Base-by-base conservation (phyloP, 2,888 invertebrate species). In the Branchipolynoe longqiensis region DNA sequence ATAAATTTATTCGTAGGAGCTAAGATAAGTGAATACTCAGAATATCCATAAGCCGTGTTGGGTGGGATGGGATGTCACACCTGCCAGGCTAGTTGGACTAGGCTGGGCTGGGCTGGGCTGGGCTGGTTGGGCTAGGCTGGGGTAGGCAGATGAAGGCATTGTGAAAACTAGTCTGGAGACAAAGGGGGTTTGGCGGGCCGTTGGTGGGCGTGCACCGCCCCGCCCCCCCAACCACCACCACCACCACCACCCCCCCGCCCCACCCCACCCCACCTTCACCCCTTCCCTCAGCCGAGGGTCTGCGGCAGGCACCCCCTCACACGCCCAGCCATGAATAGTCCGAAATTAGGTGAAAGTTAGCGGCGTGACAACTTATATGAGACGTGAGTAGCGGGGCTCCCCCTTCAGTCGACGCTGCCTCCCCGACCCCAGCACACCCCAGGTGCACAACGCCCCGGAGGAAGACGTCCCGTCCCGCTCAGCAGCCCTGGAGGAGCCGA, bases 81-180 rank as follows among this genome's bases (percentile, higher is more conserved):
- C 22, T 56, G 56, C 22, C n/a, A 25, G 22, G n/a, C 25, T 56
- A 8, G 25, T 25, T 56, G 48, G 8, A 14, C 8, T n/a, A 73
- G 73, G 73, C 18, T n/a, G 28, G 73, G 22, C 8, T 31, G 69
- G n/a, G 41, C 22, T 25, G 25, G 73, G 38, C 12, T 12, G 3
- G 22, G 73, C 4, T 31, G 8, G 14, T 14, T 14, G 8, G 73
- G 38, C 38, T 2, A 4, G n/a, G 73, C 38, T 38, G 36, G 73
- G 73, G 73, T 4, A 38, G 78, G 78, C 78, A 78, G 78, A 78
- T 78, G 78, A 78, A 78, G 78, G 78, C 78, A 78, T 78, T 78
- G 78, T 78, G 78, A 78, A 78, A 41, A n/a, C 28, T 28, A 41
- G 78, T 41, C 48, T 78, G 78, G 78, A 78, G 78, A 78, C 78